Evolutionary conservation across 2,113 vertebrate genomes (phyloP).

Genomic region (Prionailurus bengalensis): DNA sequence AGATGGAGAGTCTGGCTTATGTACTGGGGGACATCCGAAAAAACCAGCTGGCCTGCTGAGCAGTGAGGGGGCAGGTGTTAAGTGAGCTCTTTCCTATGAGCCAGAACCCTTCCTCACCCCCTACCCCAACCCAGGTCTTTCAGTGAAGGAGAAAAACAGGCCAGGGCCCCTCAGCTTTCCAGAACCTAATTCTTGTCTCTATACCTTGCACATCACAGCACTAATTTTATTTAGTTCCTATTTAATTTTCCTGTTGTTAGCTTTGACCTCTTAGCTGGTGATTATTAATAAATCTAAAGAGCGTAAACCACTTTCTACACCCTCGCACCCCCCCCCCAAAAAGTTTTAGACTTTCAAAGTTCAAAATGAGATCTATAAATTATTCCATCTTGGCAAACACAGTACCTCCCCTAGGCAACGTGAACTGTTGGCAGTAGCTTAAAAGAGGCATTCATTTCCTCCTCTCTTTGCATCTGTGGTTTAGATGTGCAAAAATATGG

Average conservation of each 20-base stretch:
- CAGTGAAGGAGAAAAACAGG: not conserved
- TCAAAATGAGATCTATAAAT: conserved; percentile 47
- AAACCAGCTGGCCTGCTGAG: not conserved
- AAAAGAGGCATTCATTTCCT: conserved; percentile 51
- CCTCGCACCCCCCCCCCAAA: not conserved
- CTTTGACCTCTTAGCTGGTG: not conserved
- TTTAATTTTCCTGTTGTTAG: not conserved
- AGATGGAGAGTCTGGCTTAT: not conserved
- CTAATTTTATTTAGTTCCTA: not conserved
- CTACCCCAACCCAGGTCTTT: not conserved
- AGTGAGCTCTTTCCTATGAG: not conserved
- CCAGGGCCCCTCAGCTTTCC: not conserved
- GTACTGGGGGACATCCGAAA: not conserved
- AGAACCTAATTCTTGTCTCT: not conserved
- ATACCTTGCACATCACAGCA: not conserved
- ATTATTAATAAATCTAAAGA: conserved; percentile 22
- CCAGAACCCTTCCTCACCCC: not conserved
- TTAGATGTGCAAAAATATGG: conserved; percentile 31
- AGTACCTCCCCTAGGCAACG: conserved; percentile 32
- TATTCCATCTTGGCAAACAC: conserved; percentile 61
- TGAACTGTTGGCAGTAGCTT: conserved; percentile 60
- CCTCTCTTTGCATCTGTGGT: conserved; percentile 56
- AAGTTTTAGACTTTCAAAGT: conserved; percentile 34
- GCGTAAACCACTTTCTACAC: not conserved
- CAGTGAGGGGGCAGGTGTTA: not conserved